Evolutionary conservation across 2,113 vertebrate species (phyloP).

Genomic region (Pimephales promelas): DNA sequence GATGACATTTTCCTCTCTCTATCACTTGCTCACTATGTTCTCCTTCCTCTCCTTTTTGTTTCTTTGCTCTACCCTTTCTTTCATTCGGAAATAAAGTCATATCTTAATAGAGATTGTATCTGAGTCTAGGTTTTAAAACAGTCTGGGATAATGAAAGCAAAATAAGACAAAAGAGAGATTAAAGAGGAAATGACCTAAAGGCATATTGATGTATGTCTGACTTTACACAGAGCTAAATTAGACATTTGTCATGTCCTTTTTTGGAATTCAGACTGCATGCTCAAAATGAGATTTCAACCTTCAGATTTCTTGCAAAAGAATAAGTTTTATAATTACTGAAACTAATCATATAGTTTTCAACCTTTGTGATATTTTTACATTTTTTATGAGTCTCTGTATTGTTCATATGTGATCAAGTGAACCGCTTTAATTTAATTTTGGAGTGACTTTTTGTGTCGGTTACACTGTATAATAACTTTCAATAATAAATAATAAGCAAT

Average conservation of each 20-base stretch:
- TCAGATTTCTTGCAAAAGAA: constrained; percentile 24
- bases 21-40: not conserved
- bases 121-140: constrained; percentile 47
- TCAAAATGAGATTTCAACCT: constrained; percentile 41
- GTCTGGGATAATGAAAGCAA: constrained; percentile 47
- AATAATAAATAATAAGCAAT: not conserved
- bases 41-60: not conserved
- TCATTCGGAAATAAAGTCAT: constrained; percentile 30
- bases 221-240: constrained; percentile 40
- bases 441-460: not conserved
- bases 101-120: constrained; percentile 25
- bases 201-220: constrained; percentile 30
- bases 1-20: constrained; percentile 1
- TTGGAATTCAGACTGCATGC: constrained; percentile 38
- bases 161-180: constrained; percentile 42
- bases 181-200: constrained; percentile 41
- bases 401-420: not conserved
- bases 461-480: not conserved
- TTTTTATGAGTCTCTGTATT: not conserved
- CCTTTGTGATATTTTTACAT: not conserved
- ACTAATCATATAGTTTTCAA: constrained; percentile 2
- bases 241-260: constrained; percentile 36
- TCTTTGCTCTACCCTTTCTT: not conserved
- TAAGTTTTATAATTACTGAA: constrained; percentile 6
- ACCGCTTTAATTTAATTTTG: not conserved